Conservation (phyloP, 2,888 invertebrate species). For the Mongoloraphidia duomilia region DNA sequence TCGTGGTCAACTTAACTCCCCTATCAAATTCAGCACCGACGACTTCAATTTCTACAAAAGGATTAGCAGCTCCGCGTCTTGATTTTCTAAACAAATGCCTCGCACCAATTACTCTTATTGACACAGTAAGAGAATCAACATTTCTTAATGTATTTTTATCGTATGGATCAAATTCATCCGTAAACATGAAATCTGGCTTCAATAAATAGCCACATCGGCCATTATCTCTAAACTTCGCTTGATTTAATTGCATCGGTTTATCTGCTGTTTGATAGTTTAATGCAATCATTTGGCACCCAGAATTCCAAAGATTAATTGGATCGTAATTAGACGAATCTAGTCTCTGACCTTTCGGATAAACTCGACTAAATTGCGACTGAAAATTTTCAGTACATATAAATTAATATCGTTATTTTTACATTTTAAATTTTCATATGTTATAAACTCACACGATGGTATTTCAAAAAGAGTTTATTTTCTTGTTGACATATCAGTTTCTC, state of each 20-base stretch:
- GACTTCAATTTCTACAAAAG: conserved; percentile 84
- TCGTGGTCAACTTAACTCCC: conserved; percentile 68
- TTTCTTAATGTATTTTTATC: conserved; percentile 45
- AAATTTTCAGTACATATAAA: conserved; percentile 4
- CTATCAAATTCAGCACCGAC: conserved; percentile 76
- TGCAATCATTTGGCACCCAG: conserved; percentile 93
- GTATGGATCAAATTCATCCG: conserved; percentile 63
- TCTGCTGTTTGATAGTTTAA: conserved; percentile 95
- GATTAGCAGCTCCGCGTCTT: conserved; percentile 72
- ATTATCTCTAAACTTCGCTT: conserved; percentile 84
- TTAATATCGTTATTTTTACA: background rate
- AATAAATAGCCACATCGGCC: conserved; percentile 86
- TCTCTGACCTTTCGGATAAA: conserved; percentile 89
- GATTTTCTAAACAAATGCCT: conserved; percentile 72
- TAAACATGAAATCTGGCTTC: conserved; percentile 78
- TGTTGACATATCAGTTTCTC: conserved; percentile 78
- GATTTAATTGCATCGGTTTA: conserved; percentile 90
- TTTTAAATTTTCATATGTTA: background rate
- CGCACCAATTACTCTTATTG: conserved; percentile 72
- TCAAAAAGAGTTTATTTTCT: conserved; percentile 57
- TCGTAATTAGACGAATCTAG: conserved; percentile 96
- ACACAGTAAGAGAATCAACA: conserved; percentile 45
- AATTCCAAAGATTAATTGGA: conserved; percentile 89
- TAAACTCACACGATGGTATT: conserved; percentile 50
- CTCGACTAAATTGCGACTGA: conserved; percentile 71